A percentile compares a stretch with the other conserved stretches of the same genome.
Conservation (phyloP, 1,140 invertebrate genomes). For the Ruditapes philippinarum region DNA sequence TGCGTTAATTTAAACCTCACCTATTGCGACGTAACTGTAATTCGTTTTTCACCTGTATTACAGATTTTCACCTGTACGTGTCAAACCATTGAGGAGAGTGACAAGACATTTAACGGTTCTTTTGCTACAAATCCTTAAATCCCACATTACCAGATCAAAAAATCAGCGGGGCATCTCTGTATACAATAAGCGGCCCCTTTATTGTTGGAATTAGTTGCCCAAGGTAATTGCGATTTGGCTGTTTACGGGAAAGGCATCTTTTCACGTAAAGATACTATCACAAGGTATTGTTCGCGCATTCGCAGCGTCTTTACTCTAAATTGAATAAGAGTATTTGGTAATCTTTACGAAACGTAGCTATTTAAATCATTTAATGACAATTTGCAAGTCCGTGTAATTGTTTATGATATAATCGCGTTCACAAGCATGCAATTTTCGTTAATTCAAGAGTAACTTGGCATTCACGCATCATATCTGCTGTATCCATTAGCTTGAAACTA, state of each 20-base stretch:
- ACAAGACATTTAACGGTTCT: constrained; percentile 36
- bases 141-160: background rate
- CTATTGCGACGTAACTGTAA: background rate
- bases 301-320: background rate
- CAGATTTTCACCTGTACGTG: too few species aligned
- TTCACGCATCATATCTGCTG: too few species aligned
- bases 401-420: too few species aligned
- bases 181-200: constrained; percentile 2
- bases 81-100: constrained; percentile 19
- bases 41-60: constrained; percentile 1
- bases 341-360: background rate
- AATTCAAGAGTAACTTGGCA: too few species aligned
- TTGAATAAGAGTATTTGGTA: background rate
- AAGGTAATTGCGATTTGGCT: background rate
- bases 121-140: constrained; percentile 18
- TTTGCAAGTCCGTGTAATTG: background rate
- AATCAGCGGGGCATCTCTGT: background rate
- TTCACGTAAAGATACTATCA: background rate
- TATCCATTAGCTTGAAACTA: too few species aligned
- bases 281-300: background rate
- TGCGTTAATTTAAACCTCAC: background rate
- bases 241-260: background rate
- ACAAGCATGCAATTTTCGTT: too few species aligned
- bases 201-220: background rate
- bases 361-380: too few species aligned